Base-by-base conservation (phyloP, 1,140 invertebrate genomes). In the Hyposmocoma kahamanoa region DNA sequence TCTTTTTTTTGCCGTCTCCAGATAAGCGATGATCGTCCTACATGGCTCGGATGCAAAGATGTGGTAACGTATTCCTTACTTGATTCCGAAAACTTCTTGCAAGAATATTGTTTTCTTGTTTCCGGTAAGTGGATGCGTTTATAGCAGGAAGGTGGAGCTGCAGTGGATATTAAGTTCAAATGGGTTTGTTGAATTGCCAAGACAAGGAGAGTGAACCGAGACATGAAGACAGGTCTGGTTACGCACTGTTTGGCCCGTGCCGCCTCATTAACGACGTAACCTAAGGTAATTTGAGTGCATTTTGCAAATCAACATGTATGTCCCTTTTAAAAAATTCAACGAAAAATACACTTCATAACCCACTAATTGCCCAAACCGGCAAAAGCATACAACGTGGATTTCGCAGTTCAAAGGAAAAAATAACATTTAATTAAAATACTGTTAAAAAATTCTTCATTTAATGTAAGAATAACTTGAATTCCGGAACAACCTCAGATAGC, bases 21-120 rank as follows among this genome's bases (percentile, higher is more conserved):
- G 67, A 76, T 67, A 76, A 74, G 56, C 67, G 62, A 68, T 61
- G 63, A 61, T 65, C 62, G 56, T 68, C 53, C 59, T 57, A 72
- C 62, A 77, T 65, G 62, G 41, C 39, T 45, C 59, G 54, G 42
- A 72, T 68, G 61, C 32, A 36, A 36, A 36, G 15, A 15, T 36
- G 32, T 36, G 32, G 11, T 30, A 30, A 30, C 28, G 13, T 30
- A 30, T 36, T 36, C 32, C 32, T 13, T 36, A 36, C 18, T 15
- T 15, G 15, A 36, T 36, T 36, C 15, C 13, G 32, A 36, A 36
- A 36, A 36, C 11, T 36, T 8, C 6, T 36, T 36, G 32, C 32
- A 15, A 36, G 32, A n/a, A n/a, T n/a, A n/a, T n/a, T n/a, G n/a
- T 17, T 36, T 9, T 34, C 13, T 6, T 13, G 6, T 6, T 34